Conservation (phyloP, 1,140 invertebrate genomes). For the Drosophila arizonae region DNA sequence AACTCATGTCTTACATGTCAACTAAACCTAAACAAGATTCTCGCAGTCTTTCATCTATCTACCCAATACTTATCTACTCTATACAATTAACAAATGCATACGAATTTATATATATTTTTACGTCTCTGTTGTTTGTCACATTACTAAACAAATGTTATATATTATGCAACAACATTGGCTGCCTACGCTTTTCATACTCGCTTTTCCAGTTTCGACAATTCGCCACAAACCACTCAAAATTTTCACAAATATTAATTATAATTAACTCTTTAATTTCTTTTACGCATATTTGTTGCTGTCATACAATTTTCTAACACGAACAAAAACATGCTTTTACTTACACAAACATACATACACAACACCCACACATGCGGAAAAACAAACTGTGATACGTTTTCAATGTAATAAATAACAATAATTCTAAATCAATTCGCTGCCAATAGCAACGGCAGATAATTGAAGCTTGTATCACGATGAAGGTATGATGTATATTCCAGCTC, state of each 20-base stretch:
- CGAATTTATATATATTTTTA: slow-evolving; percentile 24
- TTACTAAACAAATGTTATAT: slow-evolving; percentile 6
- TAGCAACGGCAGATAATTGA: slow-evolving; percentile 93
- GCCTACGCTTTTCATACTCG: slow-evolving; percentile 37
- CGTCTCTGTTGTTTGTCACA: slow-evolving; percentile 9
- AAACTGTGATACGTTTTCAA: slow-evolving; percentile 44
- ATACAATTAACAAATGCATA: slow-evolving; percentile 25
- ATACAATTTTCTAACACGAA: slow-evolving; percentile 50
- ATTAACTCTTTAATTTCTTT: slow-evolving; percentile 67
- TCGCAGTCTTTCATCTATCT: slow-evolving; percentile 20
- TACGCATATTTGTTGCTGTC: slow-evolving; percentile 67
- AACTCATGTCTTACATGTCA: slow-evolving; percentile 34
- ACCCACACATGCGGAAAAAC: slow-evolving; percentile 35
- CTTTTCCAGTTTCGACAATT: slow-evolving; percentile 25
- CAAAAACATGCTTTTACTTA: slow-evolving; percentile 40
- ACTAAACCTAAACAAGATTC: slow-evolving; percentile 35
- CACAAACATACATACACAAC: slow-evolving; percentile 36
- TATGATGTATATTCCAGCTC: slow-evolving; percentile 85
- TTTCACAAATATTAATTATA: slow-evolving; percentile 50
- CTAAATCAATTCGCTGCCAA: slow-evolving; percentile 76
- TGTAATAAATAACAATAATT: slow-evolving; percentile 36
- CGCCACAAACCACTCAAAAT: slow-evolving; percentile 5
- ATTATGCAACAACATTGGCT: slow-evolving; percentile 28
- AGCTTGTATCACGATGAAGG: slow-evolving; percentile 95
- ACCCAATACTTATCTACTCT: slow-evolving; percentile 4